Evolutionary conservation across 1,140 invertebrate species (phyloP).

Genomic region (Aphelenchoides fujianensis): DNA sequence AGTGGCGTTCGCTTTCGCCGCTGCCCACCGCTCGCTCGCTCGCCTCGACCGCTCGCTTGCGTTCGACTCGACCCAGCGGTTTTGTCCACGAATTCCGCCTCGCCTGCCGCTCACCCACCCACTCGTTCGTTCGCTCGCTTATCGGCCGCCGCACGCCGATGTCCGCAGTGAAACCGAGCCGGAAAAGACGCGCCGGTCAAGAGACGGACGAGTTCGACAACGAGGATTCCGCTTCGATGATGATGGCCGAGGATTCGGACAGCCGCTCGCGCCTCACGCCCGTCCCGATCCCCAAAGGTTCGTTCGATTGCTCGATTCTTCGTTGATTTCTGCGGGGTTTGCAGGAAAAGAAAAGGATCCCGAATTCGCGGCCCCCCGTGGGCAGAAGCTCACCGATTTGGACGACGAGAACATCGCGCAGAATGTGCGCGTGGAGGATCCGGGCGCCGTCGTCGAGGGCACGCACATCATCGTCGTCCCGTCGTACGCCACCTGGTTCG

Average conservation of each 20-base stretch:
- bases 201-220: conserved; percentile 12
- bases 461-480: conserved; percentile 98
- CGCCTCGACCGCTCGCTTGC: too few relatives aligned
- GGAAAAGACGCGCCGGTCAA: background rate
- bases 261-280: conserved; percentile 41
- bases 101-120: too few relatives aligned
- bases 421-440: conserved; percentile 30
- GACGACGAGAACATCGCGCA: conserved; percentile 51
- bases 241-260: conserved; percentile 47
- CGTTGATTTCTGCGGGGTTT: conserved; percentile 21
- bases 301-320: conserved; percentile 12
- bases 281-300: conserved; percentile 48
- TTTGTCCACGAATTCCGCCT: too few relatives aligned
- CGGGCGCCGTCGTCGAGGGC: conserved; percentile 71
- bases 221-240: background rate
- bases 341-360: conserved; percentile 60
- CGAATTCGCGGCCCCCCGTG: conserved; percentile 52
- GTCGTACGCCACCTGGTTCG: conserved; percentile 98
- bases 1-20: too few relatives aligned
- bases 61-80: too few relatives aligned
- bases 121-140: too few relatives aligned
- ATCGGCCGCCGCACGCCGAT: too few relatives aligned
- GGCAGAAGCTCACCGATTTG: conserved; percentile 54
- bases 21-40: too few relatives aligned
- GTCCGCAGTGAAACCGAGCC: background rate